A percentile compares a stretch with the other conserved stretches of the same genome.
Conservation (phyloP, 2,888 invertebrate genomes). For the Trissolcus brochymenae region DNA sequence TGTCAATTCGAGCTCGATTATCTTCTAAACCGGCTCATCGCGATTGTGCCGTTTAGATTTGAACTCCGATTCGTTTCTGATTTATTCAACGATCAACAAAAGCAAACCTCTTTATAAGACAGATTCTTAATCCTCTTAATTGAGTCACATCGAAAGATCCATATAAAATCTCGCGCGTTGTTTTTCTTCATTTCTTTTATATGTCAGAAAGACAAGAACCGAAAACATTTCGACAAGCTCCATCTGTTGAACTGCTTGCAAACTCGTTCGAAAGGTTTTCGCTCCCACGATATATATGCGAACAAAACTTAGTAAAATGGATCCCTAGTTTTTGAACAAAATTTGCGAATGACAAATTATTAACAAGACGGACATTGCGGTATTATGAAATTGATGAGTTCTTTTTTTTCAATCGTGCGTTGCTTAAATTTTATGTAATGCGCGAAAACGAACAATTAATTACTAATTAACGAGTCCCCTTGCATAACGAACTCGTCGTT, state of each 20-base stretch:
- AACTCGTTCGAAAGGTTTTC: neutral
- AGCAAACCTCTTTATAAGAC: neutral
- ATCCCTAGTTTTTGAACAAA: too few relatives aligned
- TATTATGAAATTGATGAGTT: neutral
- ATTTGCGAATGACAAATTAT: neutral
- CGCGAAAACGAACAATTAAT: constrained; percentile 10
- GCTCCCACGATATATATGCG: neutral
- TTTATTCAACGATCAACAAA: neutral
- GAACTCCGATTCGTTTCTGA: constrained; percentile 3
- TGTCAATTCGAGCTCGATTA: constrained; percentile 62
- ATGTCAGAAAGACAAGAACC: too few relatives aligned
- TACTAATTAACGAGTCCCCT: constrained; percentile 17
- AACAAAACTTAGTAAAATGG: neutral
- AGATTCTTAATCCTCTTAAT: neutral
- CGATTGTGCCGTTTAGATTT: neutral
- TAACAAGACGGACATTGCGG: neutral
- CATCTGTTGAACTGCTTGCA: neutral
- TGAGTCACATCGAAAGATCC: neutral
- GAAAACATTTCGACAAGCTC: neutral
- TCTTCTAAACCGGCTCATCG: constrained; percentile 1
- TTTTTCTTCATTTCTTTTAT: too few relatives aligned
- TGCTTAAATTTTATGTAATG: constrained; percentile 11
- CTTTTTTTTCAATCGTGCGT: neutral
- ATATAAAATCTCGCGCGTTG: too few relatives aligned
- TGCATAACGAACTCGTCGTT: constrained; percentile 3